Evolutionary conservation across 1,140 invertebrate genomes (phyloP).

Genomic region (Ganaspis sp.): DNA sequence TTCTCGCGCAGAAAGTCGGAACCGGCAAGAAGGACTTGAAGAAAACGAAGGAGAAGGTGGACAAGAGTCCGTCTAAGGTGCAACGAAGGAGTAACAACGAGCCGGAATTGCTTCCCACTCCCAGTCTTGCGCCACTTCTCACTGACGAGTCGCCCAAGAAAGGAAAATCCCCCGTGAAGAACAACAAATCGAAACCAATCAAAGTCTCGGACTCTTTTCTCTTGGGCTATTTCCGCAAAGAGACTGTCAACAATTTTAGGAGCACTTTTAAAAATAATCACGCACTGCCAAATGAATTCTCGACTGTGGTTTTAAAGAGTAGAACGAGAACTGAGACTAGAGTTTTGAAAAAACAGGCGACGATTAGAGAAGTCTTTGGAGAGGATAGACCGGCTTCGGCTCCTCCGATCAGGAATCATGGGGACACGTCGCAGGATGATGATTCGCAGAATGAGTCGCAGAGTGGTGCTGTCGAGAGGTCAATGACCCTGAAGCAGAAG

Average conservation of each 20-base stretch:
- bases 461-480: conserved; percentile 49
- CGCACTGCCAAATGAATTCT: conserved; percentile 79
- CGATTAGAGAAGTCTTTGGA: conserved; percentile 87
- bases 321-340: conserved; percentile 86
- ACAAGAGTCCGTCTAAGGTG: conserved; percentile 55
- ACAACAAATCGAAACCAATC: conserved; percentile 75
- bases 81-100: conserved; percentile 66
- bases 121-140: conserved; percentile 67
- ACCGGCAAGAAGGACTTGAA: conserved; percentile 77
- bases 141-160: conserved; percentile 70
- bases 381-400: conserved; percentile 83
- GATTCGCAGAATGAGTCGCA: conserved; percentile 71
- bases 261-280: conserved; percentile 82
- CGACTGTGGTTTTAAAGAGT: conserved; percentile 84
- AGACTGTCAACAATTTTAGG: conserved; percentile 82
- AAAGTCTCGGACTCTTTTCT: conserved; percentile 77
- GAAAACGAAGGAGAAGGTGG: conserved; percentile 70
- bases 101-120: conserved; percentile 81
- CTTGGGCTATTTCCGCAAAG: conserved; percentile 82
- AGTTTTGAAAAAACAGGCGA: conserved; percentile 84
- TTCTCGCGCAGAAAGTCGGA: conserved; percentile 80
- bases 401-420: conserved; percentile 76
- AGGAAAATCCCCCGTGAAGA: conserved; percentile 76
- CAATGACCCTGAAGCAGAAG: conserved; percentile 69
- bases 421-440: conserved; percentile 69